A percentile compares a stretch with the other conserved stretches of the same genome.
phyloP scores from a whole-genome alignment of 1,140 invertebrate species.

The Calliopsis andreniformis region DNA sequence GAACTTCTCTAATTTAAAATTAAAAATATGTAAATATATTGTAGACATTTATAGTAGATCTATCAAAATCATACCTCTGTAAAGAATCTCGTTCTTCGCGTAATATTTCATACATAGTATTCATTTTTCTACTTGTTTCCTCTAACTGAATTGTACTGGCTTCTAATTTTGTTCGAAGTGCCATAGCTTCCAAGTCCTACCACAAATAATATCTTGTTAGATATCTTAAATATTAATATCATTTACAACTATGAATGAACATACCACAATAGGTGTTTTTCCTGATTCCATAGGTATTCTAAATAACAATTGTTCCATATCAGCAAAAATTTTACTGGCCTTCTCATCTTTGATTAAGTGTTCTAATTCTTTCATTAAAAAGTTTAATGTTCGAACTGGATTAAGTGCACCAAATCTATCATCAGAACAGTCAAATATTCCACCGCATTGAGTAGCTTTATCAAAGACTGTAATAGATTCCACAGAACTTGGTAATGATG shows the following conservation, averaged over 20 bases:
- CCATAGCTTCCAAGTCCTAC: conserved; percentile 58
- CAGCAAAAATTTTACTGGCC: conserved; percentile 59
- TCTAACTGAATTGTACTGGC: conserved; percentile 47
- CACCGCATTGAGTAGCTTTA: conserved; percentile 61
- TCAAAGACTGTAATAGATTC: conserved; percentile 62
- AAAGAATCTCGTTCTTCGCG: conserved; percentile 55
- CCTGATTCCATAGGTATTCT: conserved; percentile 51
- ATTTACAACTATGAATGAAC: background rate
- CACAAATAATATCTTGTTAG: conserved; percentile 8
- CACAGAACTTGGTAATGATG: conserved; percentile 39
- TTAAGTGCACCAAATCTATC: conserved; percentile 59
- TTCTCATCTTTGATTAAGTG: conserved; percentile 59
- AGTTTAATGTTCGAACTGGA: conserved; percentile 60
- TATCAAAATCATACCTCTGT: conserved; percentile 52
- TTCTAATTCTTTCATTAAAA: conserved; percentile 67
- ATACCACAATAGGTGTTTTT: conserved; percentile 48
- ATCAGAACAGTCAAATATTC: conserved; percentile 50
- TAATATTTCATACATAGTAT: conserved; percentile 36
- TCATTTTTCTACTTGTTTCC: conserved; percentile 56
- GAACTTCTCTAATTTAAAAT: conserved; percentile 55
- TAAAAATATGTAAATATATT: conserved; percentile 2
- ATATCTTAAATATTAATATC: background rate
- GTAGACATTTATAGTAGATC: background rate
- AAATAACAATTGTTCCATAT: conserved; percentile 65
- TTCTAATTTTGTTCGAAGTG: conserved; percentile 49